Conservation (phyloP, 2,888 invertebrate species). For the Polymixis flavicincta region DNA sequence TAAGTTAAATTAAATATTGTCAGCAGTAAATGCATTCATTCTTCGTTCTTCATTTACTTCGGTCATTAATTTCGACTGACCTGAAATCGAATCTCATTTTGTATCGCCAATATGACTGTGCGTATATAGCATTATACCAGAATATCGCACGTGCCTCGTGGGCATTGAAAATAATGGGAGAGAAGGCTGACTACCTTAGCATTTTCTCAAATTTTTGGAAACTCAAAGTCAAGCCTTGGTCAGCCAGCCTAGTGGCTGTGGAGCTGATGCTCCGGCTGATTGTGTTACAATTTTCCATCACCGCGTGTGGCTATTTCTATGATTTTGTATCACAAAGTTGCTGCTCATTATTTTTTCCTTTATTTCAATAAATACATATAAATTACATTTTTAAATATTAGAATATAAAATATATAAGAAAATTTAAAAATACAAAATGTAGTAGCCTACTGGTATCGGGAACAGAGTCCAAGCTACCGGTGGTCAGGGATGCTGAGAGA, state of each 20-base stretch:
- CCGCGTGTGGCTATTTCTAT: not conserved
- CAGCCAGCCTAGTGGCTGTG: not conserved
- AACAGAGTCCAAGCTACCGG: no score
- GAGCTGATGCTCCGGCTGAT: not conserved
- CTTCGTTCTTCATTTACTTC: slow-evolving; percentile 47
- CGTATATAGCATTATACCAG: slow-evolving; percentile 27
- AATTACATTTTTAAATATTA: no score
- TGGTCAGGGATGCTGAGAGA: no score
- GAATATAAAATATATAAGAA: no score
- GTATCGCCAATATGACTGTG: slow-evolving; percentile 35
- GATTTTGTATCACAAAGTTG: not conserved
- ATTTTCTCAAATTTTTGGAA: not conserved
- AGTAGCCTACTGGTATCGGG: no score
- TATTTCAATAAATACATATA: no score
- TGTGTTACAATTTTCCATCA: no score
- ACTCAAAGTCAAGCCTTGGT: no score
- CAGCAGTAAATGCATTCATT: slow-evolving; percentile 33
- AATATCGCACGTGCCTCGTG: slow-evolving; percentile 29
- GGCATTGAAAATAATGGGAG: not conserved
- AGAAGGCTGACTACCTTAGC: slow-evolving; percentile 32
- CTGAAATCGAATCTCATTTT: slow-evolving; percentile 56
- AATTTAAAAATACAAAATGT: no score
- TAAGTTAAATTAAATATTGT: slow-evolving; percentile 29
- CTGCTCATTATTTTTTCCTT: not conserved
- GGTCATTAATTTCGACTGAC: slow-evolving; percentile 51